phyloP scores from a whole-genome alignment of 2,797 vertebrate species.

The Falco naumanni region DNA sequence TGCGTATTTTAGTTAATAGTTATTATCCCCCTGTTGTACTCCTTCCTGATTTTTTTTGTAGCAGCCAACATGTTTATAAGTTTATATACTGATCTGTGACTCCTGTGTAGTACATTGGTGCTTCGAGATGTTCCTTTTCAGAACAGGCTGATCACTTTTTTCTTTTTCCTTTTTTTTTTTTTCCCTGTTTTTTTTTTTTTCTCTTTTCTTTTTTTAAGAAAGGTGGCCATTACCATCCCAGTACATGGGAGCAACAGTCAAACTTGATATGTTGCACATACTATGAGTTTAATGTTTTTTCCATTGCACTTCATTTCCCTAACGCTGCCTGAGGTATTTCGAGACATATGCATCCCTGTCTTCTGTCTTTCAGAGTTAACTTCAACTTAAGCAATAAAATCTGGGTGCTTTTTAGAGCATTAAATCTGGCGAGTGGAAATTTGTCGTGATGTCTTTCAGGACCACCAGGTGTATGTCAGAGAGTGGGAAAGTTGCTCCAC shows the following conservation, averaged over 20 bases:
- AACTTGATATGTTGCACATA: conserved; percentile 25
- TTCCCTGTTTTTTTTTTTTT: neutral
- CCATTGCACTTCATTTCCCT: conserved; percentile 57
- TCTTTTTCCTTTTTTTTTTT: neutral
- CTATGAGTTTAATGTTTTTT: conserved; percentile 35
- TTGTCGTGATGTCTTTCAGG: conserved; percentile 77
- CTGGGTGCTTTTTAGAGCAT: conserved; percentile 88
- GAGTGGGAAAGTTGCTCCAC: conserved; percentile 73
- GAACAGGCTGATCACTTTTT: neutral
- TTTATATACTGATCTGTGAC: neutral
- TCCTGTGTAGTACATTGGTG: neutral
- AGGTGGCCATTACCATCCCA: conserved; percentile 7
- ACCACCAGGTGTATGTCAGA: conserved; percentile 82
- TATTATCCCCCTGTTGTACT: neutral
- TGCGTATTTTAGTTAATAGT: neutral
- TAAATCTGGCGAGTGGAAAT: conserved; percentile 83
- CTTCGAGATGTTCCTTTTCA: conserved; percentile 5
- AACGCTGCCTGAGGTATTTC: conserved; percentile 52
- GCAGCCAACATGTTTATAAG: neutral
- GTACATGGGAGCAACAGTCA: neutral
- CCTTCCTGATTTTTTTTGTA: neutral
- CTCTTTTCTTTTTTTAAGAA: neutral
- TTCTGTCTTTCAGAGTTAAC: conserved; percentile 90
- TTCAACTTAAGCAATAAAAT: conserved; percentile 81
- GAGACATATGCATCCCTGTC: conserved; percentile 46